Conservation (phyloP, 2,888 invertebrate genomes). For the Opisthograptis luteolata region DNA sequence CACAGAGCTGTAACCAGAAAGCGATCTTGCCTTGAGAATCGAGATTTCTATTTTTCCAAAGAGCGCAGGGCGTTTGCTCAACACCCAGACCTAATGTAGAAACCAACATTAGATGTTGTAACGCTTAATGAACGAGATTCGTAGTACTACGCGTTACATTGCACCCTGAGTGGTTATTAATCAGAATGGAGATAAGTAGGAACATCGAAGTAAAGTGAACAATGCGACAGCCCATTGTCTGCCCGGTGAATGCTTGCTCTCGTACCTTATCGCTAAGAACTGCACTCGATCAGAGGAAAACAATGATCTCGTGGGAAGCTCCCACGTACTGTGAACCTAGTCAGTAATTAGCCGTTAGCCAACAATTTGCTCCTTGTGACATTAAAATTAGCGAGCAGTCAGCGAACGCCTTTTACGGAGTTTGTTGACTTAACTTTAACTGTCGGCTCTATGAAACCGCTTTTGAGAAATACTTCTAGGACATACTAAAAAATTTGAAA, state of each 20-base stretch:
- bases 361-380: conserved; percentile 59
- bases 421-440: conserved; percentile 3
- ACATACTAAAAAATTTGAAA: too few relatives aligned
- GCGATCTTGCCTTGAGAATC: conserved; percentile 70
- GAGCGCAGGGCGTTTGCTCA: conserved; percentile 62
- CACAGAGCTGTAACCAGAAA: conserved; percentile 62
- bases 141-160: conserved; percentile 51
- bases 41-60: conserved; percentile 68
- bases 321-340: conserved; percentile 64
- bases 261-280: conserved; percentile 65
- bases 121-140: conserved; percentile 42
- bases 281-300: conserved; percentile 60
- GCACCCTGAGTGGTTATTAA: conserved; percentile 48
- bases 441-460: too few relatives aligned
- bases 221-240: conserved; percentile 54
- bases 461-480: not conserved
- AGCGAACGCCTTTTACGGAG: conserved; percentile 1
- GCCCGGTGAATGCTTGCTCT: conserved; percentile 45
- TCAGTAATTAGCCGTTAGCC: conserved; percentile 64
- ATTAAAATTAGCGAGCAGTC: conserved; percentile 15
- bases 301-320: conserved; percentile 69
- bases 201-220: conserved; percentile 52
- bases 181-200: conserved; percentile 46
- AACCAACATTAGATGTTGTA: conserved; percentile 39
- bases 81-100: conserved; percentile 49